Percentiles rank a stretch among this genome's conserved stretches.
Evolutionary conservation across 1,140 invertebrate species (phyloP).

Genomic region (Plutomurus gul): DNA sequence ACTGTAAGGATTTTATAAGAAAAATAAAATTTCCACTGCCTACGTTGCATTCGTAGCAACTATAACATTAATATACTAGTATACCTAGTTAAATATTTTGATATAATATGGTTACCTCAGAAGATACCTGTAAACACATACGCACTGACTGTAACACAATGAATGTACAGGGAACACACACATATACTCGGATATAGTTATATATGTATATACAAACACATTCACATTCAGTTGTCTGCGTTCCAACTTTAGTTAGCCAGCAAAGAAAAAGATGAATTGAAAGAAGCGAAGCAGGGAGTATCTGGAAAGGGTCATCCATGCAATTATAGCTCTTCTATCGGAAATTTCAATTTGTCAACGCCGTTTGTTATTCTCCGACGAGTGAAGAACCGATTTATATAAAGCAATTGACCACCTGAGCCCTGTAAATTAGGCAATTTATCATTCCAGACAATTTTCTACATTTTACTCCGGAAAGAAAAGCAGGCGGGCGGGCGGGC

Average conservation of each 20-base stretch:
- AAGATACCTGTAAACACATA: neutral
- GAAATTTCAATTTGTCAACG: conserved; percentile 53
- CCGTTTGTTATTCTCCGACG: conserved; percentile 48
- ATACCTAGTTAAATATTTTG: neutral
- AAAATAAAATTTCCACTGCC: neutral
- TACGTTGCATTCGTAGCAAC: neutral
- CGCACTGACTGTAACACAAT: neutral
- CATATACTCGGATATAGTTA: neutral
- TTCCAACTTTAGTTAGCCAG: neutral
- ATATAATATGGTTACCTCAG: too few relatives aligned
- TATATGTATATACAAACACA: neutral
- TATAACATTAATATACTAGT: neutral
- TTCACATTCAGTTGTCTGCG: neutral
- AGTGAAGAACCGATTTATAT: conserved; percentile 54
- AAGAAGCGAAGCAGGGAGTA: neutral
- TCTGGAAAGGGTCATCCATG: neutral
- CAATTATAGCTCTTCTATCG: neutral
- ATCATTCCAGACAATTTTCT: conserved; percentile 54
- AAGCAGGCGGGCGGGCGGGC: conserved; percentile 9
- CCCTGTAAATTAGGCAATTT: conserved; percentile 55
- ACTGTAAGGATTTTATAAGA: neutral
- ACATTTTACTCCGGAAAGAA: conserved; percentile 25
- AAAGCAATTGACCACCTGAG: conserved; percentile 55
- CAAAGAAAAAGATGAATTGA: conserved; percentile 29
- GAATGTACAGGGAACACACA: neutral